Evolutionary conservation across 2,797 vertebrate genomes (phyloP).

Genomic region (Coccyzus lansbergi): DNA sequence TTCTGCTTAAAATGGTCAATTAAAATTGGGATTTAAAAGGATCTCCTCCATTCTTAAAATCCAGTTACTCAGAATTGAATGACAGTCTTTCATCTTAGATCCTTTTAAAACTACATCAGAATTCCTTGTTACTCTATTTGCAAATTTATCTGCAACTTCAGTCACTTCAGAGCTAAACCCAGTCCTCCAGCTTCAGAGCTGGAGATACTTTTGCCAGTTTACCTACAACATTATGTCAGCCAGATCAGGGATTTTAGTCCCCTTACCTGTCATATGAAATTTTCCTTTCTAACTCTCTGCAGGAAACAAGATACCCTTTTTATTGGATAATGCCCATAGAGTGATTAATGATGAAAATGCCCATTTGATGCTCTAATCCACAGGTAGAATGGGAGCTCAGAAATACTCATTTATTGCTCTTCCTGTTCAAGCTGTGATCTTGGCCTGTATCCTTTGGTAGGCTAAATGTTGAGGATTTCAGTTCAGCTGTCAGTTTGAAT

Average conservation of each 20-base stretch:
- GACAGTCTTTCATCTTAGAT: background rate
- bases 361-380: background rate
- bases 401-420: conserved; percentile 27
- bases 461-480: background rate
- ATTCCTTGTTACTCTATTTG: background rate
- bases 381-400: conserved; percentile 1
- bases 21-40: background rate
- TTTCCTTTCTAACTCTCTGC: background rate
- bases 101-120: background rate
- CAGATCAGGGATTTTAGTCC: background rate
- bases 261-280: background rate
- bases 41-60: background rate
- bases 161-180: background rate
- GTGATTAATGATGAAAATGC: conserved; percentile 32
- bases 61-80: background rate
- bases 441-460: background rate
- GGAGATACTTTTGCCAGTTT: background rate
- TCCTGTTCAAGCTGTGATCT: conserved; percentile 37
- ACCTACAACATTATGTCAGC: background rate
- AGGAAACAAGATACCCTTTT: background rate
- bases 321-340: background rate
- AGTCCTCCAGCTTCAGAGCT: background rate
- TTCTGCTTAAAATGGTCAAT: background rate
- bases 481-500: conserved; percentile 32
- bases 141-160: background rate